A percentile compares a stretch with the other conserved stretches of the same genome.
Evolutionary conservation across 2,888 invertebrate species (phyloP).

Genomic region (Metacarcinus magister): DNA sequence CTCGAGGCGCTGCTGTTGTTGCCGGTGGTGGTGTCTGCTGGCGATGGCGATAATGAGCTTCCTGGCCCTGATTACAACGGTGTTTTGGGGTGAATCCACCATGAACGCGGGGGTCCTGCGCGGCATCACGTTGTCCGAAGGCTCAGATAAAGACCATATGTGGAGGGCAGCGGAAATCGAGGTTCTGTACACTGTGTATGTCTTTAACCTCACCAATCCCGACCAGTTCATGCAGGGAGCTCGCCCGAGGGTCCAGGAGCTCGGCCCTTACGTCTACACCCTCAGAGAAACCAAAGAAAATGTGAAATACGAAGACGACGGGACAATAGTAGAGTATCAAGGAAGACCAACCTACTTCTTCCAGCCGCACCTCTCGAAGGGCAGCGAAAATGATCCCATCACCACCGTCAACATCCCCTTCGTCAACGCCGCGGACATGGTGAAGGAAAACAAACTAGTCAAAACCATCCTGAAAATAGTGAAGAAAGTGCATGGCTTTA

Average conservation of each 20-base stretch:
- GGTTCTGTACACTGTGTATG: slow-evolving; percentile 84
- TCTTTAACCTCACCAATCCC: slow-evolving; percentile 85
- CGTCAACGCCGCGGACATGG: slow-evolving; percentile 84
- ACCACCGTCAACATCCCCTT: slow-evolving; percentile 91
- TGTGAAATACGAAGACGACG: slow-evolving; percentile 91
- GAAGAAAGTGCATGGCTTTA: slow-evolving; percentile 74
- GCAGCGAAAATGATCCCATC: slow-evolving; percentile 89
- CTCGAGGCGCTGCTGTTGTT: slow-evolving; percentile 64
- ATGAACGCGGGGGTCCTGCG: slow-evolving; percentile 59
- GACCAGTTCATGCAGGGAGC: slow-evolving; percentile 86
- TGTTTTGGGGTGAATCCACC: slow-evolving; percentile 68
- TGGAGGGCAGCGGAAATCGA: slow-evolving; percentile 83
- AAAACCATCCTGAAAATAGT: slow-evolving; percentile 71
- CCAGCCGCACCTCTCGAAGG: slow-evolving; percentile 88
- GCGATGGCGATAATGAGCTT: slow-evolving; percentile 63
- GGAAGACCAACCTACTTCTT: slow-evolving; percentile 89
- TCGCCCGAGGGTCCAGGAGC: slow-evolving; percentile 90
- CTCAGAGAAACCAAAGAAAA: slow-evolving; percentile 89
- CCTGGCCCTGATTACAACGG: slow-evolving; percentile 54
- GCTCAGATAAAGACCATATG: slow-evolving; percentile 73
- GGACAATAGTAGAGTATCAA: slow-evolving; percentile 93
- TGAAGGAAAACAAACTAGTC: slow-evolving; percentile 63
- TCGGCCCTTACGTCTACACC: slow-evolving; percentile 93
- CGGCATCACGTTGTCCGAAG: slow-evolving; percentile 73
- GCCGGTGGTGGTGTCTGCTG: slow-evolving; percentile 70